A percentile compares a stretch with the other conserved stretches of the same genome.
Evolutionary conservation across 2,888 invertebrate species (phyloP).

Genomic region (Tenthredo livida): DNA sequence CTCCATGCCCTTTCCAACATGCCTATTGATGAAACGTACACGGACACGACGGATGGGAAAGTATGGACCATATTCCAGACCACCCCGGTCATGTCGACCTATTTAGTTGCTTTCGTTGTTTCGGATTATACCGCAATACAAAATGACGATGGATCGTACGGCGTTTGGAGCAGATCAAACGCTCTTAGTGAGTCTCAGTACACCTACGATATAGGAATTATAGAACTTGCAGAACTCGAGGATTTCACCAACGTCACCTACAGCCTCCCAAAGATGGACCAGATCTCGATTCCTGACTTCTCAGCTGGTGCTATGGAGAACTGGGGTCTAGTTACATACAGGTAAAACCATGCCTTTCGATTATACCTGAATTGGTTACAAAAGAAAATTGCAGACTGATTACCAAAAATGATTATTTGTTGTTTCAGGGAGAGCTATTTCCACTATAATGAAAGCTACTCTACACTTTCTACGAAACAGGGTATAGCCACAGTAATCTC

Average conservation of each 20-base stretch:
- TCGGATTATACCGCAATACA: constrained; percentile 77
- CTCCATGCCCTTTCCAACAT: constrained; percentile 76
- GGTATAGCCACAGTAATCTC: constrained; percentile 68
- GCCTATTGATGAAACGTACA: constrained; percentile 56
- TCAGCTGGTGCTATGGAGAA: constrained; percentile 94
- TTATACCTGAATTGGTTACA: not conserved
- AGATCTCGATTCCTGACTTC: constrained; percentile 93
- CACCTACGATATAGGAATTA: constrained; percentile 87
- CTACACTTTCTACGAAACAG: constrained; percentile 55
- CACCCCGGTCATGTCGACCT: constrained; percentile 86
- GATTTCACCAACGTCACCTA: constrained; percentile 89
- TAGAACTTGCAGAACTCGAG: constrained; percentile 86
- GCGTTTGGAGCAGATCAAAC: constrained; percentile 86
- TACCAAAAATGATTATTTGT: not conserved
- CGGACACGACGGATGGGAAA: constrained; percentile 56
- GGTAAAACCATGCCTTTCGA: constrained; percentile 79
- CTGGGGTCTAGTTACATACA: constrained; percentile 92
- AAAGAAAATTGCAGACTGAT: not conserved
- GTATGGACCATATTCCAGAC: constrained; percentile 58
- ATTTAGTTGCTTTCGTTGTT: constrained; percentile 89
- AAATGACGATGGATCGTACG: constrained; percentile 77
- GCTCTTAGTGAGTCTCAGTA: constrained; percentile 87
- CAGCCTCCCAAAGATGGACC: constrained; percentile 91
- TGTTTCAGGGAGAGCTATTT: constrained; percentile 85
- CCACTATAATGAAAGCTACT: constrained; percentile 82